These are phyloP conservation scores for Goniozus legneri DNA, from an alignment of 1,140 invertebrate species.

Conservation along the genomic window DNA sequence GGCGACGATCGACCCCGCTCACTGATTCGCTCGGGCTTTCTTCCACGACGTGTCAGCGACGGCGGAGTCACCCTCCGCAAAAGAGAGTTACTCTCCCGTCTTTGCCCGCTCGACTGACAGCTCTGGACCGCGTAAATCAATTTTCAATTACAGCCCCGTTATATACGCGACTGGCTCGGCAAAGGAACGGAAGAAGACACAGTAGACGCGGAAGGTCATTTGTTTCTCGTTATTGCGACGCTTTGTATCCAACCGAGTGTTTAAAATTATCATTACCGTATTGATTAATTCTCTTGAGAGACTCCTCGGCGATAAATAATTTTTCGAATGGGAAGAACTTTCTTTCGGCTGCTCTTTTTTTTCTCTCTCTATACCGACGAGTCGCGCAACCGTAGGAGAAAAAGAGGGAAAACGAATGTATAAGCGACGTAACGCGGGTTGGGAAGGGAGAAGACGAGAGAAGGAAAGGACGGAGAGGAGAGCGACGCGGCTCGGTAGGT, in stretches of 20 bases:
- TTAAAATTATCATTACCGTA: too few relatives aligned
- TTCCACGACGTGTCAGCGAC: too few relatives aligned
- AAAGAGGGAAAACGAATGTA: slow-evolving; percentile 3
- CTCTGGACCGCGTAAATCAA: slow-evolving; percentile 53
- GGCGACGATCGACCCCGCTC: too few relatives aligned
- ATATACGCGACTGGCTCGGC: slow-evolving; percentile 29
- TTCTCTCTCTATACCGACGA: slow-evolving; percentile 14
- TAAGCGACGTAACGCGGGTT: slow-evolving; percentile 1
- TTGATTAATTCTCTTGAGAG: too few relatives aligned
- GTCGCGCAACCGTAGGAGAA: slow-evolving; percentile 5
- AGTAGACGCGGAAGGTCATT: not conserved
- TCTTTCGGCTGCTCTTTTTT: slow-evolving; percentile 3
- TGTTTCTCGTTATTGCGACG: too few relatives aligned
- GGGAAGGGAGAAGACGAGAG: slow-evolving; percentile 6
- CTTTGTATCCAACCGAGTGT: too few relatives aligned
- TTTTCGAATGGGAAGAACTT: too few relatives aligned
- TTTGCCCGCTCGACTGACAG: slow-evolving; percentile 45
- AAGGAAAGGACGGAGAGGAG: slow-evolving; percentile 8
- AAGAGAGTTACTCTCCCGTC: slow-evolving; percentile 30
- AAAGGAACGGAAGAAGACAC: slow-evolving; percentile 8
- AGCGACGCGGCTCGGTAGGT: slow-evolving; percentile 33
- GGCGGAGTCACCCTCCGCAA: not conserved
- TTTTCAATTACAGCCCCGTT: slow-evolving; percentile 52
- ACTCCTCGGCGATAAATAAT: too few relatives aligned
- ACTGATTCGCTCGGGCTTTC: too few relatives aligned